Conservation (phyloP, 2,797 vertebrate genomes). For the Stomatorhinus walkeri region DNA sequence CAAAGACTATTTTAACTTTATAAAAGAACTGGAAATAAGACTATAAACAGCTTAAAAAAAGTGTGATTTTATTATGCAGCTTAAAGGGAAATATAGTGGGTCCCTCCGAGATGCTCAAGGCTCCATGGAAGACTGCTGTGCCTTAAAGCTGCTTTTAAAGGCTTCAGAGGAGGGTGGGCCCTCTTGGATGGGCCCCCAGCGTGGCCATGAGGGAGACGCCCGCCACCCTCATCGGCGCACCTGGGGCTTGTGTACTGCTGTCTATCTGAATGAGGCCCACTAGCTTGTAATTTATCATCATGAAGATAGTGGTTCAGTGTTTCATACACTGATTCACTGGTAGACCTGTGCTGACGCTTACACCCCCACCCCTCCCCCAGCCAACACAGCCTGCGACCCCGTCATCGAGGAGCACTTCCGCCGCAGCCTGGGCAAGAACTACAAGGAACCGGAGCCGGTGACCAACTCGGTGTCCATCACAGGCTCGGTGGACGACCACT, state of each 20-base stretch:
- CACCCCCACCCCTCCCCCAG: conserved; percentile 42
- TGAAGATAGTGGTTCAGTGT: neutral
- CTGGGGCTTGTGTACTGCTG: neutral
- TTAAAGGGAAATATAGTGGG: neutral
- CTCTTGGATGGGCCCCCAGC: neutral
- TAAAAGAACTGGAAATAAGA: neutral
- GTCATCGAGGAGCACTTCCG: conserved; percentile 98
- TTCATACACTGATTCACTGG: neutral
- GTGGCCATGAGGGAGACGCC: neutral
- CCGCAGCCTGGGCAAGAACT: conserved; percentile 93
- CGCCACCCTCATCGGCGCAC: neutral
- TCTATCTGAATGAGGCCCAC: neutral
- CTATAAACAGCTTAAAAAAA: neutral
- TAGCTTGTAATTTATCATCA: neutral
- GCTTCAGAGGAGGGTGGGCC: neutral
- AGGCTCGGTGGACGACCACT: conserved; percentile 94
- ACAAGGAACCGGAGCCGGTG: conserved; percentile 88
- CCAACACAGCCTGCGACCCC: conserved; percentile 77
- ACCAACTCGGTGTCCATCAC: conserved; percentile 97
- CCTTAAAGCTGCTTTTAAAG: neutral
- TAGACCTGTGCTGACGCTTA: neutral
- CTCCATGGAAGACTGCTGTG: neutral
- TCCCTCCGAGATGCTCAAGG: neutral
- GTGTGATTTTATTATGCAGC: neutral
- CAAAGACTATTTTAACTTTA: neutral